Conservation (phyloP, 2,113 vertebrate species). For the Grus americana region DNA sequence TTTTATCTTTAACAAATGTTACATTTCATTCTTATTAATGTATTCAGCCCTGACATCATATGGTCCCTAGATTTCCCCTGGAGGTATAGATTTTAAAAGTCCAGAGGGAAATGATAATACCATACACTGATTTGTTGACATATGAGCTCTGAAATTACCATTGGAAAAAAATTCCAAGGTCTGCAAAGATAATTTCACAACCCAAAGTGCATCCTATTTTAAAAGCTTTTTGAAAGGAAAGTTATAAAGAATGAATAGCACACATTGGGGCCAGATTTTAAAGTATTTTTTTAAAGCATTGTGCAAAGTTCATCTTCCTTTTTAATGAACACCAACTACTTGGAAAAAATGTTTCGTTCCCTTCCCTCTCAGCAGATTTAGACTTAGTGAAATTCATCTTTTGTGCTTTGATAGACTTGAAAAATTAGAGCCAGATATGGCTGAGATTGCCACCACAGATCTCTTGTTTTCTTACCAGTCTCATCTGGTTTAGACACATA, state of each 20-base stretch:
- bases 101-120: conserved; percentile 18
- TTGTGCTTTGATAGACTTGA: neutral
- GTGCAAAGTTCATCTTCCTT: conserved; percentile 17
- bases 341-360: neutral
- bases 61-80: neutral
- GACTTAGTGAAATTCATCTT: neutral
- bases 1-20: neutral
- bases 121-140: conserved; percentile 1
- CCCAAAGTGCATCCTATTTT: neutral
- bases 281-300: neutral
- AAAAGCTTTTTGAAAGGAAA: conserved; percentile 43
- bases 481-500: neutral
- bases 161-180: neutral
- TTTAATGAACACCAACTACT: neutral
- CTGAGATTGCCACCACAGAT: neutral
- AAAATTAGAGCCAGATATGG: neutral
- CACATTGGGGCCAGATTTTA: neutral
- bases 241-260: conserved; percentile 29
- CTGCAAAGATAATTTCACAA: conserved; percentile 46
- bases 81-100: neutral
- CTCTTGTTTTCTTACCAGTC: neutral
- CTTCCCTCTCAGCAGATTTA: neutral
- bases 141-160: conserved; percentile 37
- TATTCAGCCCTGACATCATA: conserved; percentile 11
- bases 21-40: neutral